phyloP scores from a whole-genome alignment of 1,140 invertebrate species.

The Drosophila pectinifera region DNA sequence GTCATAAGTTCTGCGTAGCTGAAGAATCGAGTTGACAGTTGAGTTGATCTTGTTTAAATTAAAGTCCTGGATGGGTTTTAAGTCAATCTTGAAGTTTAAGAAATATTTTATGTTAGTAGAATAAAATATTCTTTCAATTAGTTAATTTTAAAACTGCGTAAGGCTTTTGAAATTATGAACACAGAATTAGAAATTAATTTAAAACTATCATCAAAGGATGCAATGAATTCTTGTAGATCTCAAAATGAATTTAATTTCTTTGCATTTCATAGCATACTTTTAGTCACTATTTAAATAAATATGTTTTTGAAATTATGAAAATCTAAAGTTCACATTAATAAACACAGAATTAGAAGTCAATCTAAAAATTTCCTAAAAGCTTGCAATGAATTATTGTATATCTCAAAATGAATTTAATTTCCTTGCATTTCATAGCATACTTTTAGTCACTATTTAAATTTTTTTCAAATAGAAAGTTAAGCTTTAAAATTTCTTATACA shows the following conservation, averaged over 20 bases:
- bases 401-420: too few relatives aligned
- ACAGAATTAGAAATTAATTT: background rate
- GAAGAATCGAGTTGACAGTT: slow-evolving; percentile 26
- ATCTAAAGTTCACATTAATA: too few relatives aligned
- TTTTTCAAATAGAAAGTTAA: too few relatives aligned
- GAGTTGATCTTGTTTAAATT: slow-evolving; percentile 19
- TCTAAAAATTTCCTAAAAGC: background rate
- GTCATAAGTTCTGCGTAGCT: slow-evolving; percentile 25
- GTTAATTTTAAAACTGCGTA: too few relatives aligned
- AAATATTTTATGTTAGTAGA: background rate
- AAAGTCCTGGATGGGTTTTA: background rate
- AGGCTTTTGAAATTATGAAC: too few relatives aligned
- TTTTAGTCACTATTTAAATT: too few relatives aligned
- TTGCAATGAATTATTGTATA: background rate
- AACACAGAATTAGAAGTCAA: too few relatives aligned
- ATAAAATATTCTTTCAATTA: background rate
- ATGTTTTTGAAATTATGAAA: too few relatives aligned
- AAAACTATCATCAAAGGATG: background rate
- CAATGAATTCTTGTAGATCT: background rate
- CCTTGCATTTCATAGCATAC: too few relatives aligned
- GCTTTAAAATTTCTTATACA: background rate
- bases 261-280: too few relatives aligned
- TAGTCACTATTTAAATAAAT: background rate
- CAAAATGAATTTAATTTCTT: too few relatives aligned
- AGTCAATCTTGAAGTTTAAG: background rate